phyloP scores from a whole-genome alignment of 2,888 invertebrate species.

The Neelides folsomi region DNA sequence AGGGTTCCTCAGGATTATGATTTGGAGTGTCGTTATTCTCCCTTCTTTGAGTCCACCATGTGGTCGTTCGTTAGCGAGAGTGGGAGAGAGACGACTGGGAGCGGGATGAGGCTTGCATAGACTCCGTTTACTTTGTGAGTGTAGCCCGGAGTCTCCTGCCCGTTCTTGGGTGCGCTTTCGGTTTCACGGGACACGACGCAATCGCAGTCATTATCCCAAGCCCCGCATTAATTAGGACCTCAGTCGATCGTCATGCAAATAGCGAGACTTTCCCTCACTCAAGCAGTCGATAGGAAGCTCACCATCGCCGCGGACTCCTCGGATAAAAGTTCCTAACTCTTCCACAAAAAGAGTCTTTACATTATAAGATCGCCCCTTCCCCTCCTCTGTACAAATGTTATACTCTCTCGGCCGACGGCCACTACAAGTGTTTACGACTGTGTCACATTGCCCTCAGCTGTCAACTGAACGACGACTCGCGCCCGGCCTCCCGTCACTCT shows the following conservation, averaged over 20 bases:
- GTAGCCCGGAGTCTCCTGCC: constrained; percentile 10
- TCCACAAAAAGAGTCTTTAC: no score
- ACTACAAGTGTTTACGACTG: no score
- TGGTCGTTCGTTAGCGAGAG: no score
- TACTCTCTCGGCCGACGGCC: no score
- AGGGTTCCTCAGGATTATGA: constrained; percentile 24
- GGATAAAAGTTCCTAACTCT: constrained; percentile 11
- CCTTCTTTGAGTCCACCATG: constrained; percentile 7
- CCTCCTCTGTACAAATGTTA: no score
- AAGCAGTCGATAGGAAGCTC: constrained; percentile 33
- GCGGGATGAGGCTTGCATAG: no score
- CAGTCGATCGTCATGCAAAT: constrained; percentile 34
- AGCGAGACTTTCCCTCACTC: constrained; percentile 29
- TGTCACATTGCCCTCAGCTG: no score
- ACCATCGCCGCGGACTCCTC: constrained; percentile 31
- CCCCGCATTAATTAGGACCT: constrained; percentile 34
- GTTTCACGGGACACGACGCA: constrained; percentile 33
- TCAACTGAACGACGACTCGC: no score
- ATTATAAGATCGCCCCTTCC: no score
- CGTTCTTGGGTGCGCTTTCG: constrained; percentile 30
- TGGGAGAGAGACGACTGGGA: no score
- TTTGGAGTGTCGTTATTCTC: constrained; percentile 29
- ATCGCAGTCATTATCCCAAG: constrained; percentile 34
- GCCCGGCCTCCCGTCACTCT: no score
- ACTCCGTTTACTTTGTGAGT: neutral